Conservation (phyloP, 2,113 vertebrate species). For the Phyllopteryx taeniolatus region DNA sequence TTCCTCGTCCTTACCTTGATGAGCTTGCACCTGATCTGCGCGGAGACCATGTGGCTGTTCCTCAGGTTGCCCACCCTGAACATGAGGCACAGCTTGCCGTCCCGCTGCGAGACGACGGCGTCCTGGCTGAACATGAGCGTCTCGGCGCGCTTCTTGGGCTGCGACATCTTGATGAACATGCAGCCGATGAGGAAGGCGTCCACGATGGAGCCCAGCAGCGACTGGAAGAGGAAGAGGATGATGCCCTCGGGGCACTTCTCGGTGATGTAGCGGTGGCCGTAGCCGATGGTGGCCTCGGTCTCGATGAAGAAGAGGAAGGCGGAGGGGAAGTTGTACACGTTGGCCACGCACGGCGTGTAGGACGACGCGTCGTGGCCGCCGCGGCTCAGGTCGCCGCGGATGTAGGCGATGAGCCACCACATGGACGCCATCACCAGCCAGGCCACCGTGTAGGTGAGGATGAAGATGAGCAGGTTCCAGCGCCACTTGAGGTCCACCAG, state of each 20-base stretch:
- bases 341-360: constrained; percentile 83
- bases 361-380: constrained; percentile 68
- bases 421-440: constrained; percentile 88
- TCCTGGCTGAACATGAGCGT: constrained; percentile 87
- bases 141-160: constrained; percentile 88
- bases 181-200: constrained; percentile 88
- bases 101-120: constrained; percentile 83
- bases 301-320: constrained; percentile 89
- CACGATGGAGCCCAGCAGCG: constrained; percentile 83
- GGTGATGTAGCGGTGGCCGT: constrained; percentile 84
- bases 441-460: constrained; percentile 84
- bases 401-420: constrained; percentile 88
- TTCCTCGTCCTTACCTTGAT: constrained; percentile 72
- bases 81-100: constrained; percentile 87
- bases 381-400: constrained; percentile 80
- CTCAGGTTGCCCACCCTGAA: constrained; percentile 87
- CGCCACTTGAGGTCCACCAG: constrained; percentile 90
- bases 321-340: constrained; percentile 88
- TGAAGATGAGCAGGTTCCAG: constrained; percentile 87
- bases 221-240: constrained; percentile 87
- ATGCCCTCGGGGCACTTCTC: constrained; percentile 87
- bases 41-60: constrained; percentile 90
- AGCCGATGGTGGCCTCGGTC: constrained; percentile 86
- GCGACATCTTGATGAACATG: constrained; percentile 93
- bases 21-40: constrained; percentile 89